These are phyloP conservation scores for Potamarius usumacintae DNA, from an alignment of 2,113 vertebrate species.

Conservation along the genomic window DNA sequence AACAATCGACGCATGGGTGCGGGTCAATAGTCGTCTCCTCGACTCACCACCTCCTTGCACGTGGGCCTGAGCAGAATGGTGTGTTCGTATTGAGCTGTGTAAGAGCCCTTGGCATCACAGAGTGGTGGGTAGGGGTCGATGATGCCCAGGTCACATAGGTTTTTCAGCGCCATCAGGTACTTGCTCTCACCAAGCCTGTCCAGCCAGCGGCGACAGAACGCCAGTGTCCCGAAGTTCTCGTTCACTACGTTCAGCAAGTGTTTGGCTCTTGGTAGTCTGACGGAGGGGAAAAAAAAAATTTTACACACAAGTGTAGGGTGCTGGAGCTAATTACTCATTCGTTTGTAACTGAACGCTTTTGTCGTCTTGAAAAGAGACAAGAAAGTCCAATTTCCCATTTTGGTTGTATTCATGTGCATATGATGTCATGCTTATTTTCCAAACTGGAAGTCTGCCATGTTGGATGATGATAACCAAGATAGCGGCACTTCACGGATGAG, in stretches of 20 bases:
- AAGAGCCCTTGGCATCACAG: conserved; percentile 95
- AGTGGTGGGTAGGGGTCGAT: conserved; percentile 93
- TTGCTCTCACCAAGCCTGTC: conserved; percentile 96
- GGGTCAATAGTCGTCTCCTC: conserved; percentile 88
- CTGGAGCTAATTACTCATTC: not conserved
- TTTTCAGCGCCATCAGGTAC: conserved; percentile 98
- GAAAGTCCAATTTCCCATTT: not conserved
- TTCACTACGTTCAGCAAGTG: conserved; percentile 96
- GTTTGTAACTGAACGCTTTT: not conserved
- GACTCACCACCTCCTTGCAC: conserved; percentile 97
- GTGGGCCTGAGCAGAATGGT: conserved; percentile 94
- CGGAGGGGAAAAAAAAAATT: not conserved
- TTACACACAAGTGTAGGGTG: not conserved
- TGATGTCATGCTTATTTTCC: no score
- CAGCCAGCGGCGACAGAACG: conserved; percentile 96
- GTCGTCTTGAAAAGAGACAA: not conserved
- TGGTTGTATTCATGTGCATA: no score
- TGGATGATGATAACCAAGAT: no score
- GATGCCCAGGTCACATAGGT: conserved; percentile 96
- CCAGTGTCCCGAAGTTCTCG: conserved; percentile 95
- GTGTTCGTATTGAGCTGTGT: conserved; percentile 97
- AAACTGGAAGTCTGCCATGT: no score
- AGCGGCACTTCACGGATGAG: no score
- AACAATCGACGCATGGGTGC: not conserved
- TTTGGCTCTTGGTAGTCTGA: conserved; percentile 91